A percentile compares a stretch with the other conserved stretches of the same genome.
Conservation (phyloP, 2,113 vertebrate genomes). For the Scytalopus superciliaris region DNA sequence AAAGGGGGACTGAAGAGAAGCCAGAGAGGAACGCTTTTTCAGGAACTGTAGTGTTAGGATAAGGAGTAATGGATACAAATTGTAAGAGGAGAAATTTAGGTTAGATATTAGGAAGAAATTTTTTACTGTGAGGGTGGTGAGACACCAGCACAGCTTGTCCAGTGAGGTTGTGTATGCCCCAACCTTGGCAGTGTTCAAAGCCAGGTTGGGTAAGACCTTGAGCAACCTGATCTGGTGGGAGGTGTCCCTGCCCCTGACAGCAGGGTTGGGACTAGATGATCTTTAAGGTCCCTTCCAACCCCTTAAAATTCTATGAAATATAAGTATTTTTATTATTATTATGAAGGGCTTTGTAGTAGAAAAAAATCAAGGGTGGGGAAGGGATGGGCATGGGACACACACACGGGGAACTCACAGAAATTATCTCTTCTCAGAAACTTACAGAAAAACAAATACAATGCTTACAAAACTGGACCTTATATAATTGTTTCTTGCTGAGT, state of each 20-base stretch:
- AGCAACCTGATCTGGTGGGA: no score
- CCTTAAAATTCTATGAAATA: no score
- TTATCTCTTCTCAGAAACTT: not conserved
- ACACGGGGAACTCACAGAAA: not conserved
- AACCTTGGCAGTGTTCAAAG: no score
- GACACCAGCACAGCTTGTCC: not conserved
- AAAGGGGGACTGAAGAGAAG: not conserved
- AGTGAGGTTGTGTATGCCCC: no score
- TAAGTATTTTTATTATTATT: not conserved
- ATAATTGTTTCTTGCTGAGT: not conserved
- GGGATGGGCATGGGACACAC: accelerated
- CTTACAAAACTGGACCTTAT: not conserved
- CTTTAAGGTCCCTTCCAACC: no score
- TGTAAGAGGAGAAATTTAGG: not conserved
- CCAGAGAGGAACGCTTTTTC: not conserved
- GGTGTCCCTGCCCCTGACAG: no score
- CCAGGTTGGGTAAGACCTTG: no score
- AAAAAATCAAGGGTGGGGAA: not conserved
- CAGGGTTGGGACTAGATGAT: no score
- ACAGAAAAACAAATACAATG: not conserved
- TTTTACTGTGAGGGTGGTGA: not conserved
- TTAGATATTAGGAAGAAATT: not conserved
- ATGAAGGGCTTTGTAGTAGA: not conserved
- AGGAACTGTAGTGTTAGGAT: not conserved
- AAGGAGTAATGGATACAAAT: not conserved